Base-by-base conservation (phyloP, 2,113 vertebrate species). In the Misgurnus mizolepis region DNA sequence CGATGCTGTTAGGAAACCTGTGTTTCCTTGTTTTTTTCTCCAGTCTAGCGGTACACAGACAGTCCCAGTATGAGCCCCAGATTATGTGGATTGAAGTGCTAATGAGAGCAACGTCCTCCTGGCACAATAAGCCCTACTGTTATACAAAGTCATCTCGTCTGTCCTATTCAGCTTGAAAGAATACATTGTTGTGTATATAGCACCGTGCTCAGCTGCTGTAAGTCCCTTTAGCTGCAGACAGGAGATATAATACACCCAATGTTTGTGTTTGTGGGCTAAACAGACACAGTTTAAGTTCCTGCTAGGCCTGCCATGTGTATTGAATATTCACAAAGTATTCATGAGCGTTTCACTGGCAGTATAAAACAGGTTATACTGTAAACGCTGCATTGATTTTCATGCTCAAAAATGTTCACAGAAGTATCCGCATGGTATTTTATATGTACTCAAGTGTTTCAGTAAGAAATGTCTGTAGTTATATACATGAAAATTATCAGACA, bases 51-150 rank as follows among this genome's bases (percentile, higher is more conserved):
- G 65, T 14, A 3, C n/a, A 4, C 40, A 27, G 27, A 17, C 74
- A 58, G 53, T 34, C n/a, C 39, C 50, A 14, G 60, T 64, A 40
- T 68, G 72, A 77, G 74, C 56, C 9, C 56, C 55, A 65, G 67
- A 70, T 62, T 68, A 64, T 64, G 60, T 77, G 41, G 56, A 82
- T 82, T 82, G 67, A 77, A 55, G 76, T 82, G 67, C 66, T 76
- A 76, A 69, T 76, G 66, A 45, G 47, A 67, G 80, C 15, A 56
- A 81, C n/a, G 60, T 67, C 50, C 39, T 68, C 18, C 47, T 65
- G 67, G 55, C 47, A 80, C 17, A 40, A 43, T 34, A 34, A 60
- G 40, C 3, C 5, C 40, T 11, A 10, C 49, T 22, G 60, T 67
- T 70, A 34, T 40, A 70, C 40, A 43, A 43, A 60, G 34, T 40